These are phyloP conservation scores for Scomberomorus guttatus DNA, from an alignment of 2,797 vertebrate genomes.

Conservation along the genomic window DNA sequence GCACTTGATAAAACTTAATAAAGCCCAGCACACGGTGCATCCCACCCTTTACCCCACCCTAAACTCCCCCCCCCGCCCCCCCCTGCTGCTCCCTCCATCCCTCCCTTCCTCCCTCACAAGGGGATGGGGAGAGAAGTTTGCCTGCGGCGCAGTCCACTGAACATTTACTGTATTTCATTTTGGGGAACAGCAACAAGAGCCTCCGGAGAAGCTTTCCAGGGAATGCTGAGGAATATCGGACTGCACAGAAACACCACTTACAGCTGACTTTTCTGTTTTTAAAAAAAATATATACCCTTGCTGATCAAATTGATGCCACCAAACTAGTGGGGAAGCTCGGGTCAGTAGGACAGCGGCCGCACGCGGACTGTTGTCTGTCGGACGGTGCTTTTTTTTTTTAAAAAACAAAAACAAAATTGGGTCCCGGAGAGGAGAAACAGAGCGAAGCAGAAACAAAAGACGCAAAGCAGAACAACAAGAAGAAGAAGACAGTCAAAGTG, in stretches of 20 bases:
- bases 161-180: conserved; percentile 71
- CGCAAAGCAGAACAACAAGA: conserved; percentile 16
- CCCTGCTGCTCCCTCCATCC: conserved; percentile 4
- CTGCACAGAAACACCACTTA: conserved; percentile 12
- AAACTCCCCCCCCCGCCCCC: conserved; percentile 52
- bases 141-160: conserved; percentile 67
- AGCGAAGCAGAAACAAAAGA: conserved; percentile 24
- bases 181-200: conserved; percentile 55
- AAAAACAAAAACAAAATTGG: neutral
- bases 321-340: conserved; percentile 63
- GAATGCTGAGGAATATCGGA: conserved; percentile 72
- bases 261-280: conserved; percentile 22
- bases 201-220: conserved; percentile 65
- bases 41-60: conserved; percentile 59
- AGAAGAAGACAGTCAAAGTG: conserved; percentile 46
- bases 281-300: neutral
- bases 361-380: conserved; percentile 63
- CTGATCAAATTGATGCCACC: conserved; percentile 67
- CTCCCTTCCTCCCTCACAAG: conserved; percentile 42
- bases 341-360: conserved; percentile 66
- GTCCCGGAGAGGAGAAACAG: conserved; percentile 46
- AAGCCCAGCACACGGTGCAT: conserved; percentile 53
- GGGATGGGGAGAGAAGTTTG: conserved; percentile 80
- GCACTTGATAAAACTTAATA: conserved; percentile 59
- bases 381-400: conserved; percentile 19